phyloP scores from a whole-genome alignment of 2,113 vertebrate genomes.

The Hemicordylus capensis region DNA sequence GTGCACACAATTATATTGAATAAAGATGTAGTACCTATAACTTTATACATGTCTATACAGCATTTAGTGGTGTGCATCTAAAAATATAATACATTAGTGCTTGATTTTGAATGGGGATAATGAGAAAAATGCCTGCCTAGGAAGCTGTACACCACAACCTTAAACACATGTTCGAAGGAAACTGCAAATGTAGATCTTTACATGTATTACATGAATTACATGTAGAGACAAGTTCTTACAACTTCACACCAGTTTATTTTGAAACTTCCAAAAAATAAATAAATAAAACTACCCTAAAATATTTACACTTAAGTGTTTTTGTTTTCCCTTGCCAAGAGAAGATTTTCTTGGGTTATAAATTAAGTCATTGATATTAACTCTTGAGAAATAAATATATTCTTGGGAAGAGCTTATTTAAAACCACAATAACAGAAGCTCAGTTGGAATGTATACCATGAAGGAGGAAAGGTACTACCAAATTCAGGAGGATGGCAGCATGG shows the following conservation, averaged over 20 bases:
- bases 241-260: not conserved
- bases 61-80: not conserved
- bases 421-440: too few species aligned
- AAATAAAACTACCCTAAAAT: not conserved
- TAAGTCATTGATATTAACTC: too few species aligned
- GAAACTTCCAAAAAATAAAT: not conserved
- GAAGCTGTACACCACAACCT: not conserved
- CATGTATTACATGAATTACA: not conserved
- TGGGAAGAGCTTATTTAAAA: too few species aligned
- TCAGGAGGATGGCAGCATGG: too few species aligned
- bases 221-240: not conserved
- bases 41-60: not conserved
- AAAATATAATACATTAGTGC: not conserved
- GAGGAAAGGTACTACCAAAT: too few species aligned
- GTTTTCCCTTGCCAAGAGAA: not conserved
- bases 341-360: too few species aligned
- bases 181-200: not conserved
- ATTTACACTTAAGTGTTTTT: not conserved
- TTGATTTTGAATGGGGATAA: not conserved
- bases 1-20: not conserved
- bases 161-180: not conserved
- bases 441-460: too few species aligned
- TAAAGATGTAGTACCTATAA: not conserved
- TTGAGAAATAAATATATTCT: too few species aligned
- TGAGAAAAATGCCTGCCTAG: not conserved